Conservation (phyloP, 2,888 invertebrate species). For the Nomada lathburiana region DNA sequence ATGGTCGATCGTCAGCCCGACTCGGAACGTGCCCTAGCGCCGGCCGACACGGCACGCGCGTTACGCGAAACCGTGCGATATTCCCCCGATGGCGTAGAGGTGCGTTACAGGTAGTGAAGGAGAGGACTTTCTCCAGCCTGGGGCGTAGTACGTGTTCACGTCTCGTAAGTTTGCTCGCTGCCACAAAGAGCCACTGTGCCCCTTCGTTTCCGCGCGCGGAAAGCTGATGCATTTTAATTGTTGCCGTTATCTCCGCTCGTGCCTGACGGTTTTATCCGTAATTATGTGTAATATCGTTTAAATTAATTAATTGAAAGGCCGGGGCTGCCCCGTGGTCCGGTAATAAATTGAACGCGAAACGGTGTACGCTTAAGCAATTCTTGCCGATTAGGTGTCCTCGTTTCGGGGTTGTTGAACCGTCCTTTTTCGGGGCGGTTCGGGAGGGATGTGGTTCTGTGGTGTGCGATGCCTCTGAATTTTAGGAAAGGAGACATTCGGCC, state of each 20-base stretch:
- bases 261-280: slow-evolving; percentile 13
- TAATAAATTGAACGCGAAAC: neutral
- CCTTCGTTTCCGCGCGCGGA: slow-evolving; percentile 35
- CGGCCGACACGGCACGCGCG: slow-evolving; percentile 59
- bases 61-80: slow-evolving; percentile 71
- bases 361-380: neutral
- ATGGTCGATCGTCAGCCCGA: neutral
- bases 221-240: slow-evolving; percentile 48
- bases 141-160: slow-evolving; percentile 48
- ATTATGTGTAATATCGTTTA: too few relatives aligned
- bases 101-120: slow-evolving; percentile 53
- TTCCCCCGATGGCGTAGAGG: slow-evolving; percentile 56
- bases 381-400: neutral
- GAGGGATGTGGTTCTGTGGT: neutral
- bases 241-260: slow-evolving; percentile 5
- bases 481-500: too few relatives aligned
- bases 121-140: slow-evolving; percentile 69
- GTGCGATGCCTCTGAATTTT: too few relatives aligned
- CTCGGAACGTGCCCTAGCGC: slow-evolving; percentile 16
- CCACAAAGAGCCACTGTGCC: neutral
- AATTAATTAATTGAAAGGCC: slow-evolving; percentile 20
- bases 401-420: neutral
- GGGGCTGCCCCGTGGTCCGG: neutral
- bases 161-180: slow-evolving; percentile 57
- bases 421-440: neutral